phyloP scores from a whole-genome alignment of 2,797 vertebrate species.

The Emys orbicularis region DNA sequence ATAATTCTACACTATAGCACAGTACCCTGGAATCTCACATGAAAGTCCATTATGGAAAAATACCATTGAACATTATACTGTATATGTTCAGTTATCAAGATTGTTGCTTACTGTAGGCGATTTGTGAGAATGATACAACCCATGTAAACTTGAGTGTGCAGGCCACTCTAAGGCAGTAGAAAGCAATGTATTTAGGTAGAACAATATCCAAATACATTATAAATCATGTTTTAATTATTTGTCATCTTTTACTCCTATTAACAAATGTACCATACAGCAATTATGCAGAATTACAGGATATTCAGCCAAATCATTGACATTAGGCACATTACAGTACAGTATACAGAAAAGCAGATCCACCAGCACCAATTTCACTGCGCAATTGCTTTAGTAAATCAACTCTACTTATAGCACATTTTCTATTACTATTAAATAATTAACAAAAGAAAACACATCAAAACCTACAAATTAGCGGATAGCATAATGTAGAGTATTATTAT shows the following conservation, averaged over 20 bases:
- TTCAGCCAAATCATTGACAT: not conserved
- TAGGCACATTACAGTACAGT: not conserved
- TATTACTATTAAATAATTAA: constrained; percentile 7
- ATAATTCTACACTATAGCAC: not conserved
- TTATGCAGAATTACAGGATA: not conserved
- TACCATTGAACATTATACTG: not conserved
- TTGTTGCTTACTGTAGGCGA: not conserved
- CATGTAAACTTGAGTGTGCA: not conserved
- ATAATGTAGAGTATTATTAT: not conserved
- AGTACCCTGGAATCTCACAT: not conserved
- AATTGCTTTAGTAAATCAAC: not conserved
- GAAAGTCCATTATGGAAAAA: not conserved
- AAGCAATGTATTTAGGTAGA: not conserved
- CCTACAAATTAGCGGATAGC: not conserved
- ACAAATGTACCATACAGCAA: not conserved
- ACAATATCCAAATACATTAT: not conserved
- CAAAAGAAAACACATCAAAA: not conserved
- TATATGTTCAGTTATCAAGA: rapidly evolving
- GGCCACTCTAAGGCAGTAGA: not conserved
- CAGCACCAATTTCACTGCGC: not conserved
- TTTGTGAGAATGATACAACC: not conserved
- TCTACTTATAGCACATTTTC: not conserved
- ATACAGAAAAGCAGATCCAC: not conserved
- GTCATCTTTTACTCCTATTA: not conserved
- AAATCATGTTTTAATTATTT: not conserved